phyloP scores from a whole-genome alignment of 1,140 invertebrate genomes.

The Mamestra configurata region DNA sequence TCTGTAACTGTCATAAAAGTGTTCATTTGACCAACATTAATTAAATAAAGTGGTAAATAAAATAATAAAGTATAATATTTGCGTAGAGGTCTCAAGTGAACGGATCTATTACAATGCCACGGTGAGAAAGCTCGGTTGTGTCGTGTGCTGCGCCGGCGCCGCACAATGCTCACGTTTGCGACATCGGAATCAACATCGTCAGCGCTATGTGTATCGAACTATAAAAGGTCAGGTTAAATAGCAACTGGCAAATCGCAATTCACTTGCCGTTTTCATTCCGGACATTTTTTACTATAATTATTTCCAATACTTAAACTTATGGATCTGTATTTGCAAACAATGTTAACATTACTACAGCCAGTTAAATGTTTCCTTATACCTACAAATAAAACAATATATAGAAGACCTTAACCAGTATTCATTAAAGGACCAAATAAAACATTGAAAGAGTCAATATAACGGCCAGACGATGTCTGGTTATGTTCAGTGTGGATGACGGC shows the following conservation, averaged over 20 bases:
- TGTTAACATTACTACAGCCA: constrained; percentile 1
- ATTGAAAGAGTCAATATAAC: constrained; percentile 7
- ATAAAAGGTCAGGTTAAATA: constrained; percentile 61
- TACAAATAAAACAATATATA: constrained; percentile 41
- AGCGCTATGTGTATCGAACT: constrained; percentile 60
- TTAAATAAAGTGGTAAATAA: constrained; percentile 25
- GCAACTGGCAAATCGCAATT: constrained; percentile 38
- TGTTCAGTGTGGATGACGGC: neutral
- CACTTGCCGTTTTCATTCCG: constrained; percentile 49
- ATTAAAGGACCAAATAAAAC: constrained; percentile 9
- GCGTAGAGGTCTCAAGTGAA: constrained; percentile 76
- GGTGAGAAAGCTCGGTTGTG: constrained; percentile 76
- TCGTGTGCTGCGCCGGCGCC: constrained; percentile 57
- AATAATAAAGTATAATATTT: constrained; percentile 60
- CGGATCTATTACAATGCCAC: constrained; percentile 77
- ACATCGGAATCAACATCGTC: constrained; percentile 69
- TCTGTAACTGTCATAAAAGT: constrained; percentile 2
- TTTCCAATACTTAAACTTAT: constrained; percentile 17
- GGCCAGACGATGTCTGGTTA: neutral
- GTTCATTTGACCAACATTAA: constrained; percentile 15
- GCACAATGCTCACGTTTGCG: constrained; percentile 74
- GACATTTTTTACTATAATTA: constrained; percentile 29
- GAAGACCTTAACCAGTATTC: neutral
- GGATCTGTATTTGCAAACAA: constrained; percentile 45
- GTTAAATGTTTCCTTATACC: constrained; percentile 48